phyloP scores from a whole-genome alignment of 2,797 vertebrate species.

The Pangasius macronema region DNA sequence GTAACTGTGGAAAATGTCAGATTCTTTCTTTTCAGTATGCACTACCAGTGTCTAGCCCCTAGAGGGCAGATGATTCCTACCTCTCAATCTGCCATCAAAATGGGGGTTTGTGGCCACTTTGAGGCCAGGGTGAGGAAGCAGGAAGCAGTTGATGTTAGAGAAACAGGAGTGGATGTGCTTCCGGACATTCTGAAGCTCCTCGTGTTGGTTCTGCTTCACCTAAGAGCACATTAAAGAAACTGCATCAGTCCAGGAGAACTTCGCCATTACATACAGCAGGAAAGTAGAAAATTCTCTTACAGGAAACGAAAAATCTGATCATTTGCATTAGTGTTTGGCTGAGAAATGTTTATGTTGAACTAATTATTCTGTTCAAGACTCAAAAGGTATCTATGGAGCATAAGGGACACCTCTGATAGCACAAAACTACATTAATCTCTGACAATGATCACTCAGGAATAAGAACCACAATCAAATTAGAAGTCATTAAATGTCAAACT shows the following conservation, averaged over 20 bases:
- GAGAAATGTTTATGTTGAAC: neutral
- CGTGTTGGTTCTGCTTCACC: conserved; percentile 95
- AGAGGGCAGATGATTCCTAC: conserved; percentile 64
- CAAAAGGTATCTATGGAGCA: neutral
- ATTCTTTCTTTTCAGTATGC: neutral
- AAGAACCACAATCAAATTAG: neutral
- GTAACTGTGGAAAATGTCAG: neutral
- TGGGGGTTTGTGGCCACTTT: conserved; percentile 94
- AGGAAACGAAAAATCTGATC: neutral
- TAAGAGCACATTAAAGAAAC: conserved; percentile 55
- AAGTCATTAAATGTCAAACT: neutral
- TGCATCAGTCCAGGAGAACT: neutral
- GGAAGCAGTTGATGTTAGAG: conserved; percentile 94
- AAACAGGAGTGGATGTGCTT: conserved; percentile 98
- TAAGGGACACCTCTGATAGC: neutral
- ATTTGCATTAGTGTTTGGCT: neutral
- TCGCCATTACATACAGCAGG: too few species aligned
- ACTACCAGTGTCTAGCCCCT: neutral
- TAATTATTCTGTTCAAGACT: neutral
- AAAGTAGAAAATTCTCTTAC: neutral
- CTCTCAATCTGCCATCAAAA: conserved; percentile 93
- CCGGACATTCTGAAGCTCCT: conserved; percentile 97
- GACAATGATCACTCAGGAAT: neutral
- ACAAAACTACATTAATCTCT: neutral
- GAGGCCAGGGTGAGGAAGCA: conserved; percentile 96